phyloP scores from a whole-genome alignment of 2,888 invertebrate genomes.

The Alviniconcha strummeri region DNA sequence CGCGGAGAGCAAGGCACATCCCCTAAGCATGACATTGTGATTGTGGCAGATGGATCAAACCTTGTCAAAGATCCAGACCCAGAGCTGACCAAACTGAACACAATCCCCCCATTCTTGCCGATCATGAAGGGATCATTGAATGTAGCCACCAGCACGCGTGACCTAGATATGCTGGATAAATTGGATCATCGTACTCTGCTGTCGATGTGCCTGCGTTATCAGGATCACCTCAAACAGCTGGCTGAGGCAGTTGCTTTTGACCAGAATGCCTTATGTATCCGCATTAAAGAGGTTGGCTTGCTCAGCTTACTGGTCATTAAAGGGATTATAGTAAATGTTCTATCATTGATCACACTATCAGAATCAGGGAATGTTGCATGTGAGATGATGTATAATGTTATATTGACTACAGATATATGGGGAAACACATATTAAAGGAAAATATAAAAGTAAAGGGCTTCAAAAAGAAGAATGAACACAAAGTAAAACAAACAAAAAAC shows the following conservation, averaged over 20 bases:
- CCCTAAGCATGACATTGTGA: slow-evolving; percentile 68
- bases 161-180: slow-evolving; percentile 88
- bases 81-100: slow-evolving; percentile 65
- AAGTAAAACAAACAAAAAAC: too few relatives aligned
- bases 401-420: too few relatives aligned
- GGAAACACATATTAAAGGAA: too few relatives aligned
- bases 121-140: slow-evolving; percentile 93
- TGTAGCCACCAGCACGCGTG: slow-evolving; percentile 77
- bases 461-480: too few relatives aligned
- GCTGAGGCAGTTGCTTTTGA: slow-evolving; percentile 88
- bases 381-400: too few relatives aligned
- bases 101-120: slow-evolving; percentile 92
- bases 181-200: slow-evolving; percentile 81
- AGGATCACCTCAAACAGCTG: slow-evolving; percentile 88
- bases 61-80: slow-evolving; percentile 62
- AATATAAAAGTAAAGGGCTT: too few relatives aligned
- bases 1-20: slow-evolving; percentile 46
- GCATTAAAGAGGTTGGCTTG: slow-evolving; percentile 83
- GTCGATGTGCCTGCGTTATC: slow-evolving; percentile 85
- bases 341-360: too few relatives aligned
- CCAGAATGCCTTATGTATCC: slow-evolving; percentile 83
- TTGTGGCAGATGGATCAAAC: slow-evolving; percentile 61
- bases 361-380: too few relatives aligned
- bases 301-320: background rate
- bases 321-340: too few relatives aligned